Base-by-base conservation (phyloP, 2,888 invertebrate genomes). In the Aspidiotus rigidus region DNA sequence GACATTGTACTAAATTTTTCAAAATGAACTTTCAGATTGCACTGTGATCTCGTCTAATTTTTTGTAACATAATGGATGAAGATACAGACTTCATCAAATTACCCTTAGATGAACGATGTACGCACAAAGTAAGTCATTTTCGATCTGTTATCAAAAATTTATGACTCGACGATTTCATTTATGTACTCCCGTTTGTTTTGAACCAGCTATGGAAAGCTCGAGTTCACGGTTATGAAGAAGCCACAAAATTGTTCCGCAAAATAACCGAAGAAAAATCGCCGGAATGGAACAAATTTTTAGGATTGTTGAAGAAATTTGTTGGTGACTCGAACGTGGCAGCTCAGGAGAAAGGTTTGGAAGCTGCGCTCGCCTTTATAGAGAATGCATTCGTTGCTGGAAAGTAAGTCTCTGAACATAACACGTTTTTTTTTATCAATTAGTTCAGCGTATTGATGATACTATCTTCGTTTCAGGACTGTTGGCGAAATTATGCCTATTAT, bases 281-380 rank as follows among this genome's bases (percentile, higher is more conserved):
- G 0, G 96, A 96, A 77, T 97, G 95, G 86, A 87, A 85, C 74
- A 95, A 93, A 79, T 98, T 88, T 79, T 80, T 91, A 11, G 91
- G 92, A 9, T 81, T 95, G 60, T 85, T 98, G 49, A 95, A 95
- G 78, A 96, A 96, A 79, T 94, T 97, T 83, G 94, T 95, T 0
- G 81, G 85, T 0, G 97, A 98, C 77, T 90, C 89, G 75, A 96
- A 98, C 86, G 96, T 89, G 15, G 86, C 91, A 72, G 95, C 96
- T 1, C 96, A 96, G 77, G 97, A 98, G 77, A 96, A 91, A 81
- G 97, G 93, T 13, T 77, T 98, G 74, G 96, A 95, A 77, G 94
- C 96, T 9, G 88, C 92, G 0, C 79, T 95, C 66, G 89, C 90
- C 54, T 98, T 88, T 79, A 87, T 94, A 0, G 93, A 96, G 79